Percentiles rank a stretch among this genome's conserved stretches.
Evolutionary conservation across 2,888 invertebrate genomes (phyloP).

Genomic region (Pyrocoelia pectoralis): DNA sequence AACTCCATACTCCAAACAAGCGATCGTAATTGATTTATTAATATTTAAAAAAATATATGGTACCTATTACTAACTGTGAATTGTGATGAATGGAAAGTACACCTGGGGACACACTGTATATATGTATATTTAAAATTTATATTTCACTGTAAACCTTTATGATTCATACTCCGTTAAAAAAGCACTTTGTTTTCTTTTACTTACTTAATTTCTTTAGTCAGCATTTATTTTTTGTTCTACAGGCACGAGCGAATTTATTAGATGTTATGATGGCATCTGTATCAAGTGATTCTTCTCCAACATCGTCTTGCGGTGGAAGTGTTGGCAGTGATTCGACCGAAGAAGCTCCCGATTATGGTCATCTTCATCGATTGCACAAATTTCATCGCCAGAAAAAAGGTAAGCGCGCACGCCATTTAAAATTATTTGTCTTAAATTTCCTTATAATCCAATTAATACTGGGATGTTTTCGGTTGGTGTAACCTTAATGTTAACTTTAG

Average conservation of each 20-base stretch:
- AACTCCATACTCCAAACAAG: too few species aligned
- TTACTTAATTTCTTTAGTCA: not conserved
- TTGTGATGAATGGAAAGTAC: too few species aligned
- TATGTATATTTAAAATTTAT: too few species aligned
- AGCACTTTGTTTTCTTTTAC: not conserved
- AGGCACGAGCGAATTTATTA: conserved; percentile 78
- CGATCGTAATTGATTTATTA: too few species aligned
- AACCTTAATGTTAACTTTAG: not conserved
- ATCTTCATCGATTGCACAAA: conserved; percentile 72
- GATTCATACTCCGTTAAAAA: not conserved
- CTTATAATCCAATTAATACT: not conserved
- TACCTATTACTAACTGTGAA: too few species aligned
- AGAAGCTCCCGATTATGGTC: conserved; percentile 71
- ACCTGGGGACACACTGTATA: too few species aligned
- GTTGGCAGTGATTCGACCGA: conserved; percentile 68
- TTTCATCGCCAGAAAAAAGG: conserved; percentile 82
- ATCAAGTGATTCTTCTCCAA: conserved; percentile 75
- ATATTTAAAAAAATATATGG: too few species aligned
- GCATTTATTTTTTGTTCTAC: conserved; percentile 23
- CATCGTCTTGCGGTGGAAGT: conserved; percentile 72
- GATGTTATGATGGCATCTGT: conserved; percentile 79
- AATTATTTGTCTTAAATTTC: not conserved
- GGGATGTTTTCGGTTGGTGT: not conserved
- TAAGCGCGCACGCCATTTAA: conserved; percentile 49
- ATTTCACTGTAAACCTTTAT: not conserved